phyloP scores from a whole-genome alignment of 2,113 vertebrate genomes.

The Callithrix jacchus region DNA sequence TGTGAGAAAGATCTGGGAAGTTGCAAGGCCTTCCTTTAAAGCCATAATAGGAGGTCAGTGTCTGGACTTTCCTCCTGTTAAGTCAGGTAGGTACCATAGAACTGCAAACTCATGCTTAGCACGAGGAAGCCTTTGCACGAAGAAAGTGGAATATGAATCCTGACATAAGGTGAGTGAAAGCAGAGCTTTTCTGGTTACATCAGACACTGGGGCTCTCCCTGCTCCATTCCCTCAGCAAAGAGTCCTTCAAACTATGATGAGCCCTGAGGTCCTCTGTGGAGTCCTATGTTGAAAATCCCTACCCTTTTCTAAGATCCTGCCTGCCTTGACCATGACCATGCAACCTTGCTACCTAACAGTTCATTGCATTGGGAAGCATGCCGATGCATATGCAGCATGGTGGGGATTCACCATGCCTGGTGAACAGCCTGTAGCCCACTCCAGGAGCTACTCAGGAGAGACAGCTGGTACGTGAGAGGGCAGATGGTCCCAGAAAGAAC shows the following conservation, averaged over 20 bases:
- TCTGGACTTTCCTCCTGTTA: neutral
- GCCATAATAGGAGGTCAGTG: neutral
- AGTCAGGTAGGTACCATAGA: too few relatives aligned
- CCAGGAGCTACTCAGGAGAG: neutral
- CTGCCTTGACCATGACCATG: accelerated
- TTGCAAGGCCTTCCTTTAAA: neutral
- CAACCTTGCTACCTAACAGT: too few relatives aligned
- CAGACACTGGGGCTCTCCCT: neutral
- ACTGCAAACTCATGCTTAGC: neutral
- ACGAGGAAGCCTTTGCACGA: neutral
- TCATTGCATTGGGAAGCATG: neutral
- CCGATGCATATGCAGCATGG: neutral
- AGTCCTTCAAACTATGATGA: neutral
- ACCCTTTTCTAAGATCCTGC: neutral
- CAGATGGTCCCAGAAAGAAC: neutral
- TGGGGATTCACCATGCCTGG: neutral
- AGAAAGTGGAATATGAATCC: neutral
- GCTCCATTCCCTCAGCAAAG: neutral
- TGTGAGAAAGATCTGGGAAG: neutral
- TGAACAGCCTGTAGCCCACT: neutral
- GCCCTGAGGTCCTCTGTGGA: neutral
- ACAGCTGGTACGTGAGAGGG: neutral
- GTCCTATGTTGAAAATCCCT: neutral
- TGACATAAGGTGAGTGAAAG: neutral
- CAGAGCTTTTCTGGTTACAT: neutral